Conservation (phyloP, 2,113 vertebrate species). For the Sebastes fasciatus region DNA sequence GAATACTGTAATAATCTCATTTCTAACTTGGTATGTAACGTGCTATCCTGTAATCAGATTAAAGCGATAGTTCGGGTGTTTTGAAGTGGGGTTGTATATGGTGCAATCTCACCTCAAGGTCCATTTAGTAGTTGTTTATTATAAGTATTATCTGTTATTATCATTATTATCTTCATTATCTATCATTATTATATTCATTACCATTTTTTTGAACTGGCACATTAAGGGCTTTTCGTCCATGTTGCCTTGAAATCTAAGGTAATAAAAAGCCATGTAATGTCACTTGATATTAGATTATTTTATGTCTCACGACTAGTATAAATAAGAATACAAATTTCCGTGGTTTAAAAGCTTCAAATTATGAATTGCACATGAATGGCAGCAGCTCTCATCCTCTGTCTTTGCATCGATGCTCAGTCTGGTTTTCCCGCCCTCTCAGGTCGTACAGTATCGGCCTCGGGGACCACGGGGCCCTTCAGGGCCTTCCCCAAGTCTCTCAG, state of each 20-base stretch:
- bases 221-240: background rate
- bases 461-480: slow-evolving; percentile 83
- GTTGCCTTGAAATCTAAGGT: background rate
- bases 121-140: background rate
- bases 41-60: background rate
- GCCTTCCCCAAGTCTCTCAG: slow-evolving; percentile 87
- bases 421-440: slow-evolving; percentile 65
- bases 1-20: background rate
- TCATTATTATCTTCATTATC: too few species aligned
- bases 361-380: background rate
- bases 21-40: background rate
- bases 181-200: too few species aligned
- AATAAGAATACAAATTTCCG: background rate
- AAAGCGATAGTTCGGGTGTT: too few species aligned
- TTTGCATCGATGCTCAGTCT: background rate
- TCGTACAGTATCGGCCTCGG: slow-evolving; percentile 80
- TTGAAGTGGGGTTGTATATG: too few species aligned
- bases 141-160: too few species aligned
- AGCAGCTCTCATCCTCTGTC: background rate
- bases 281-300: background rate
- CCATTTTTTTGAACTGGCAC: too few species aligned
- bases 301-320: background rate
- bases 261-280: background rate
- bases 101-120: background rate
- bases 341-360: background rate